Conservation (phyloP, 2,113 vertebrate species). For the Tachuris rubrigastra region DNA sequence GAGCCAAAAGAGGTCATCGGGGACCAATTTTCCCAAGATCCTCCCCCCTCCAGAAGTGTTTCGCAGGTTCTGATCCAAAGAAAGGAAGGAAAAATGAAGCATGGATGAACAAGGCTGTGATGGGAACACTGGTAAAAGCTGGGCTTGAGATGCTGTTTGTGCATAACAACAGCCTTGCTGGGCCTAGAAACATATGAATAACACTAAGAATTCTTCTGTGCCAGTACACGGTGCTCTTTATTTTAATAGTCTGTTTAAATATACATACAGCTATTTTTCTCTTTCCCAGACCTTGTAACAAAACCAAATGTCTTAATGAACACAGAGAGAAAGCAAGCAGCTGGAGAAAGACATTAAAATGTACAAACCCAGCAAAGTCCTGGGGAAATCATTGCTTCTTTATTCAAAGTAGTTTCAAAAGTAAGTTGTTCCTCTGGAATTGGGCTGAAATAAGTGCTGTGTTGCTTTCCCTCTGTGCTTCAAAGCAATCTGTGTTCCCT, state of each 20-base stretch:
- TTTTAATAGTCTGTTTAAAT: slow-evolving; percentile 53
- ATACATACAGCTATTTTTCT: slow-evolving; percentile 46
- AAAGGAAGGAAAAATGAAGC: not conserved
- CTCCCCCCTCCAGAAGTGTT: not conserved
- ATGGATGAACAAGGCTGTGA: not conserved
- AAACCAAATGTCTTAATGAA: slow-evolving; percentile 51
- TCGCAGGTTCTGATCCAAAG: not conserved
- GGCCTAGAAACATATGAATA: slow-evolving; percentile 15
- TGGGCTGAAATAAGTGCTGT: not conserved
- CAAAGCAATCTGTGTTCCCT: not conserved
- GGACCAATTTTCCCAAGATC: not conserved
- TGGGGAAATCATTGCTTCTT: not conserved
- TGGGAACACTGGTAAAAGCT: not conserved
- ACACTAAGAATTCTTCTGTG: not conserved
- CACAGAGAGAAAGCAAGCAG: slow-evolving; percentile 27
- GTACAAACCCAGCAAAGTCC: not conserved
- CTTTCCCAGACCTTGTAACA: slow-evolving; percentile 18
- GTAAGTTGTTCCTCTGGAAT: not conserved
- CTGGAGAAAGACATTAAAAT: slow-evolving; percentile 33
- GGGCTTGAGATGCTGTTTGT: not conserved
- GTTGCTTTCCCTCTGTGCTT: not conserved
- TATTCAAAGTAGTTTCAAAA: not conserved
- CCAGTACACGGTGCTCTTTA: slow-evolving; percentile 38
- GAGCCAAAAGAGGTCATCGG: not conserved
- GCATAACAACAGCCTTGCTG: not conserved